Percentiles rank a stretch among this genome's conserved stretches.
phyloP scores from a whole-genome alignment of 1,140 invertebrate species.

The Neodiprion fabricii region DNA sequence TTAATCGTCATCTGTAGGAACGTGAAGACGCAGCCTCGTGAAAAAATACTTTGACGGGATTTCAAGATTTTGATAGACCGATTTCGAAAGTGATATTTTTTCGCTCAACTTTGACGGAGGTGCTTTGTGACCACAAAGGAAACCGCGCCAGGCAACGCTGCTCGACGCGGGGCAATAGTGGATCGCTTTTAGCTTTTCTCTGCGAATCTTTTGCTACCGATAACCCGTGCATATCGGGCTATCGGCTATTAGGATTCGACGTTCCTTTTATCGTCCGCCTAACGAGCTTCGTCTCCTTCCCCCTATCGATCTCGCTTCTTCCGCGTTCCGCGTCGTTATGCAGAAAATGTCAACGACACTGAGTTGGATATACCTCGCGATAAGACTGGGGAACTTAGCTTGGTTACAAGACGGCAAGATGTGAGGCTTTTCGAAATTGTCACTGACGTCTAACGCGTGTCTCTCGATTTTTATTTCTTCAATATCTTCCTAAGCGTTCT shows the following conservation, averaged over 20 bases:
- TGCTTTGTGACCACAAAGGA: background rate
- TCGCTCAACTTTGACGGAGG: background rate
- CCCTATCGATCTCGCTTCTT: background rate
- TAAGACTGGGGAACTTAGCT: too few species aligned
- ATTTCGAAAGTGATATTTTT: background rate
- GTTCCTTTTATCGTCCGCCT: too few species aligned
- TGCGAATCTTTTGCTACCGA: background rate
- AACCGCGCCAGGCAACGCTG: background rate
- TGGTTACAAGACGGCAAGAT: too few species aligned
- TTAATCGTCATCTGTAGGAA: too few species aligned
- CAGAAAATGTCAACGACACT: background rate
- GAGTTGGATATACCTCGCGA: too few species aligned
- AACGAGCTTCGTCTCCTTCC: too few species aligned
- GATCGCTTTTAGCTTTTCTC: background rate
- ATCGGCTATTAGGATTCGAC: slow-evolving; percentile 6
- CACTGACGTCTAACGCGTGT: too few species aligned
- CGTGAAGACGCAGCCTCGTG: too few species aligned
- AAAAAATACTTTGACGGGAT: background rate
- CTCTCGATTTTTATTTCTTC: too few species aligned
- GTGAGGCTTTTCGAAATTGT: too few species aligned
- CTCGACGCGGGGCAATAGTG: background rate
- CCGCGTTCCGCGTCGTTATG: background rate
- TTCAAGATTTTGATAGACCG: background rate
- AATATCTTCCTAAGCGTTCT: too few species aligned
- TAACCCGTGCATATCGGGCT: background rate